Percentiles rank a stretch among this genome's conserved stretches.
Evolutionary conservation across 2,113 vertebrate genomes (phyloP).

Genomic region (Erythrocebus patas): DNA sequence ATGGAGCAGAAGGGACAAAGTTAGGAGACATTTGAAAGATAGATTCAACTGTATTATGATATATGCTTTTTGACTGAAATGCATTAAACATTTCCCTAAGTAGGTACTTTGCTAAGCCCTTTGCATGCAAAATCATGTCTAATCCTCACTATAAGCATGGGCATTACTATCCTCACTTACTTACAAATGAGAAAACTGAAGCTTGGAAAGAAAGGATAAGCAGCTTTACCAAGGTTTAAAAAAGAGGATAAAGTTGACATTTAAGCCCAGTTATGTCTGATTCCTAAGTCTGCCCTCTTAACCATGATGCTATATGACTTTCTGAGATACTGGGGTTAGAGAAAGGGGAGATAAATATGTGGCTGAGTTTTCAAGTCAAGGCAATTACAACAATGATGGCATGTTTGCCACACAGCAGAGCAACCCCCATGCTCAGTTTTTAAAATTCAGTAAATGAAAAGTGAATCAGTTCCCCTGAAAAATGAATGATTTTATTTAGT

Average conservation of each 20-base stretch:
- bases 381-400: neutral
- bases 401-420: neutral
- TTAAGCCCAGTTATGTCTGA: neutral
- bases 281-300: neutral
- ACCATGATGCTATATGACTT: fast-evolving
- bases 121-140: neutral
- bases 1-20: neutral
- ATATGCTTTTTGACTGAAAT: neutral
- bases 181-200: neutral
- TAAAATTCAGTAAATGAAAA: neutral
- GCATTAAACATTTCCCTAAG: neutral
- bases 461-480: neutral
- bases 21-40: neutral
- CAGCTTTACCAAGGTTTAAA: neutral
- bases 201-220: neutral
- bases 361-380: neutral
- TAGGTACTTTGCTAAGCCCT: neutral
- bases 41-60: neutral
- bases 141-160: neutral
- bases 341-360: neutral
- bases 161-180: neutral
- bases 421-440: neutral
- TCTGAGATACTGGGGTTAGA: neutral
- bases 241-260: neutral
- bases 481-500: neutral